These are phyloP conservation scores for Creontiades dilutus DNA, from an alignment of 2,888 invertebrate species.

Conservation along the genomic window DNA sequence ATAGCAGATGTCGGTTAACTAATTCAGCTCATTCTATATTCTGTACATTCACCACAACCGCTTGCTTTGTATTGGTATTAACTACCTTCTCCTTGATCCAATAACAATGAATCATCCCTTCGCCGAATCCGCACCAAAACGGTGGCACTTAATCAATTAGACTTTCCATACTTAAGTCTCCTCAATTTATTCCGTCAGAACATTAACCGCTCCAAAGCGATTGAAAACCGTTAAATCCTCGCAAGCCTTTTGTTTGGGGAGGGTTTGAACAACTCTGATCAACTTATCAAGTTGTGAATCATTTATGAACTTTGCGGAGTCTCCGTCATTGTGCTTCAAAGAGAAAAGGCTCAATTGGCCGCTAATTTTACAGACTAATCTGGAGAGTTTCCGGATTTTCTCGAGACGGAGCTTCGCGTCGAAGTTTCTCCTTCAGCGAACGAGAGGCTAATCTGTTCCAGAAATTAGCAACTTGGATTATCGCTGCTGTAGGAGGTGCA, in stretches of 20 bases:
- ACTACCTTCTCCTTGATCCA: background rate
- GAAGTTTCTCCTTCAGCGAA: background rate
- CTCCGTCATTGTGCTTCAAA: constrained; percentile 27
- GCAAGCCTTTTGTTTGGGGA: constrained; percentile 2
- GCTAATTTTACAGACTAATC: constrained; percentile 13
- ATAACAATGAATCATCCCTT: background rate
- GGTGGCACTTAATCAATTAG: too few relatives aligned
- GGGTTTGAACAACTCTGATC: background rate
- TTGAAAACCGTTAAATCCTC: constrained; percentile 4
- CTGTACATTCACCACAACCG: background rate
- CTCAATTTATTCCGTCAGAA: constrained; percentile 13
- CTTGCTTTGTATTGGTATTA: background rate
- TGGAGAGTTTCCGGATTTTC: background rate
- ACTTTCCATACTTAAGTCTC: background rate
- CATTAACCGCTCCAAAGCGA: background rate
- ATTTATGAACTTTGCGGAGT: background rate
- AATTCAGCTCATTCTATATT: background rate
- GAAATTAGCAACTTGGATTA: background rate
- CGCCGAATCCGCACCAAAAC: background rate
- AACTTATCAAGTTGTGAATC: constrained; percentile 32
- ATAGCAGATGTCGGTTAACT: too few relatives aligned
- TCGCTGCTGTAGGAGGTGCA: background rate
- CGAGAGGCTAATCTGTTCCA: background rate
- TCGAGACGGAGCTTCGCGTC: background rate
- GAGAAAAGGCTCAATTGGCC: background rate